Evolutionary conservation across 2,888 invertebrate species (phyloP).

Genomic region (Adela reaumurella): DNA sequence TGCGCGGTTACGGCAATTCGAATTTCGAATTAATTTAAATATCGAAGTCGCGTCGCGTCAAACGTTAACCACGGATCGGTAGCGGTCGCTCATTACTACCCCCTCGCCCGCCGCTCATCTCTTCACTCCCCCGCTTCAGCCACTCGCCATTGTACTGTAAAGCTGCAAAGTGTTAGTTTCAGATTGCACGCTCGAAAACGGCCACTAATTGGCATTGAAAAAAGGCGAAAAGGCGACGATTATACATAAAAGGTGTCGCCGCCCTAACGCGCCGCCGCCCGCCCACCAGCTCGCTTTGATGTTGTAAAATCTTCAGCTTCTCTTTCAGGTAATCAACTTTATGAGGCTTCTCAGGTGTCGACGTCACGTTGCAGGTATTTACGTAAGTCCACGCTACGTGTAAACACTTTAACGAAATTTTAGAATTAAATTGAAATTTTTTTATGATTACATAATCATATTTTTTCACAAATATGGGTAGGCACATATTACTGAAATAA

Average conservation of each 20-base stretch:
- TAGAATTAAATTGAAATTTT: too few relatives aligned
- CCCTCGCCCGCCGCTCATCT: too few relatives aligned
- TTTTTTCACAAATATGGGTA: too few relatives aligned
- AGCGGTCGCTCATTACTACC: too few relatives aligned
- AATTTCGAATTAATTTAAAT: neutral
- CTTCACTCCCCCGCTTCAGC: too few relatives aligned
- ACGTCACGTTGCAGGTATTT: neutral
- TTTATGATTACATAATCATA: too few relatives aligned
- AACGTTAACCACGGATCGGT: too few relatives aligned
- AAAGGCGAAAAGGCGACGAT: conserved; percentile 55
- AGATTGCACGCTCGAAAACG: conserved; percentile 35
- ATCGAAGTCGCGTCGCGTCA: too few relatives aligned
- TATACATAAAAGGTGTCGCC: conserved; percentile 15
- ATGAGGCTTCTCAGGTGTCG: neutral
- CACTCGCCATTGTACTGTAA: conserved; percentile 15
- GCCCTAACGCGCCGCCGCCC: neutral
- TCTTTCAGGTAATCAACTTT: neutral
- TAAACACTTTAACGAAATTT: too few relatives aligned
- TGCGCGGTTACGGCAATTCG: neutral
- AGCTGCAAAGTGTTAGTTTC: conserved; percentile 33
- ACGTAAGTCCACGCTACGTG: too few relatives aligned
- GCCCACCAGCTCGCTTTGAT: conserved; percentile 31
- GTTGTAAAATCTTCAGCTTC: conserved; percentile 18
- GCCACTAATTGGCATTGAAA: conserved; percentile 60
- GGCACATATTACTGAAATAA: too few relatives aligned